A percentile compares a stretch with the other conserved stretches of the same genome.
Conservation (phyloP, 2,113 vertebrate genomes). For the Phrynosoma blainvillii region DNA sequence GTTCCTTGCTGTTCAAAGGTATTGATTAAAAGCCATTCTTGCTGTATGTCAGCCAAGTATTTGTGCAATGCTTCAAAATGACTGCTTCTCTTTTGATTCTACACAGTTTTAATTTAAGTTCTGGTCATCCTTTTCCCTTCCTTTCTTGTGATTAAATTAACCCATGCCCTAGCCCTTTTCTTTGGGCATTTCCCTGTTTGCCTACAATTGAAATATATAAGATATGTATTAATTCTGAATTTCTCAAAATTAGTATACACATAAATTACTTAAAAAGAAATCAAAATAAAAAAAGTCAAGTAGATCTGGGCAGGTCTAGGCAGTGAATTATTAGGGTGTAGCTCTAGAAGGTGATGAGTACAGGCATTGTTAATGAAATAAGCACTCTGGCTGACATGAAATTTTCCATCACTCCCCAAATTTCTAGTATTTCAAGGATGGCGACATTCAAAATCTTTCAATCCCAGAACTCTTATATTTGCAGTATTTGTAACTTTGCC, state of each 20-base stretch:
- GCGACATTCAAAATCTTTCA: too few relatives aligned
- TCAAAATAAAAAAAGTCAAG: neutral
- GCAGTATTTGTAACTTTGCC: too few relatives aligned
- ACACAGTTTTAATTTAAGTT: neutral
- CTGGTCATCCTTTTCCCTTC: too few relatives aligned
- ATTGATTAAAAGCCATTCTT: slow-evolving; percentile 18
- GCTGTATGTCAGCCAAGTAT: neutral
- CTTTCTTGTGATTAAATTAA: neutral
- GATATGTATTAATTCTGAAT: neutral
- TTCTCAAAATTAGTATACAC: too few relatives aligned
- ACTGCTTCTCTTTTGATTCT: neutral
- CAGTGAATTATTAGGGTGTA: too few relatives aligned
- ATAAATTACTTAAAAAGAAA: neutral
- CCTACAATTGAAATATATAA: neutral
- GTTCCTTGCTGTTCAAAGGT: slow-evolving; percentile 20
- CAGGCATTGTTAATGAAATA: too few relatives aligned
- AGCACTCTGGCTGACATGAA: too few relatives aligned
- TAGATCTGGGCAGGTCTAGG: too few relatives aligned
- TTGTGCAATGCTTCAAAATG: neutral
- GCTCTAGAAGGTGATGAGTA: too few relatives aligned
- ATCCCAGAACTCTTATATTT: too few relatives aligned
- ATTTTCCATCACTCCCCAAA: too few relatives aligned
- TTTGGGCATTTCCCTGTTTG: neutral
- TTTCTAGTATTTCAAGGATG: too few relatives aligned
- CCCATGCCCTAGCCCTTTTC: neutral